These are phyloP conservation scores for Myzus persicae DNA, from an alignment of 1,140 invertebrate species.

Conservation along the genomic window DNA sequence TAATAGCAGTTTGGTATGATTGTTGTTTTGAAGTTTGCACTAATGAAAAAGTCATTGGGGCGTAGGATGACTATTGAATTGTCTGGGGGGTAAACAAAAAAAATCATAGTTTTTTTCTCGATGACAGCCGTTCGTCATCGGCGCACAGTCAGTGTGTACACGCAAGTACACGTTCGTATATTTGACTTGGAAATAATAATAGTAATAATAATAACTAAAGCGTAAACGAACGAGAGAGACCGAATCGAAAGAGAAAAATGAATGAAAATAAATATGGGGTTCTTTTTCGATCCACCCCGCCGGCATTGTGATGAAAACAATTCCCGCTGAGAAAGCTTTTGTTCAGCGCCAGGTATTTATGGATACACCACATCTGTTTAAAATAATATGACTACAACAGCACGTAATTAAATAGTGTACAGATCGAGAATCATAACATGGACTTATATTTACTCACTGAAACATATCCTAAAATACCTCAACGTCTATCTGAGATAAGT, in stretches of 20 bases:
- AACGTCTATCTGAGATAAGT: too few relatives aligned
- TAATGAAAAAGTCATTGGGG: slow-evolving; percentile 57
- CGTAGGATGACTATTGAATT: slow-evolving; percentile 56
- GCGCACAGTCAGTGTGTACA: slow-evolving; percentile 19
- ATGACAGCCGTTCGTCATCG: slow-evolving; percentile 2
- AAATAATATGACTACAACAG: slow-evolving; percentile 7
- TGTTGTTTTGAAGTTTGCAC: slow-evolving; percentile 28
- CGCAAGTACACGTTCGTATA: neutral
- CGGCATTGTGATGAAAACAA: slow-evolving; percentile 58
- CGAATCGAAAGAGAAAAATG: slow-evolving; percentile 11
- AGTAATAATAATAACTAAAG: slow-evolving; percentile 13
- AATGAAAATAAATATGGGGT: slow-evolving; percentile 53
- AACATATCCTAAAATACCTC: neutral
- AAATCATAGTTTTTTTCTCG: slow-evolving; percentile 25
- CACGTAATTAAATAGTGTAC: neutral
- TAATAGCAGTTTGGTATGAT: slow-evolving; percentile 25
- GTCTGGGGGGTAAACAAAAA: slow-evolving; percentile 29
- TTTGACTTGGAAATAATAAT: slow-evolving; percentile 56
- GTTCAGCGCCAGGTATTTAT: slow-evolving; percentile 42
- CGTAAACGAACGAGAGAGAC: slow-evolving; percentile 34
- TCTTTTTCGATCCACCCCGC: slow-evolving; percentile 46
- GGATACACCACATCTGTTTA: slow-evolving; percentile 53
- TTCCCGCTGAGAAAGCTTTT: slow-evolving; percentile 53
- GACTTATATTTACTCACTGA: neutral
- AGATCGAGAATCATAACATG: neutral